phyloP scores from a whole-genome alignment of 2,888 invertebrate genomes.

The Drosophila diplacantha region DNA sequence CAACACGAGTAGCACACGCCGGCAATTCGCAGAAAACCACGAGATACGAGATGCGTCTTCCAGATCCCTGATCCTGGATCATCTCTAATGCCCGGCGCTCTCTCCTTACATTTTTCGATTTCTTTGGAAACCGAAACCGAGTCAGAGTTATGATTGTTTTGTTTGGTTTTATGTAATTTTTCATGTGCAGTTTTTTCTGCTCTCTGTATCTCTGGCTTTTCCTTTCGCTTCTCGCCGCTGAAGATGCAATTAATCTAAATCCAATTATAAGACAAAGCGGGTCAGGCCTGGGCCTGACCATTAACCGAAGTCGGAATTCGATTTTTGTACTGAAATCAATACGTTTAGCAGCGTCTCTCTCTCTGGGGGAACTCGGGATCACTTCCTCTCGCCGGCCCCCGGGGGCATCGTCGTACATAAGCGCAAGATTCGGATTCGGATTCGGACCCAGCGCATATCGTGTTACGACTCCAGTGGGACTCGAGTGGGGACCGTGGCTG shows the following conservation, averaged over 20 bases:
- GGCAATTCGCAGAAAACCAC: constrained; percentile 54
- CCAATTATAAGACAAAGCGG: constrained; percentile 72
- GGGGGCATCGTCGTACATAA: constrained; percentile 14
- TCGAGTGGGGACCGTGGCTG: background rate
- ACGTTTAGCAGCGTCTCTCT: constrained; percentile 43
- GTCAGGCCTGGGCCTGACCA: constrained; percentile 41
- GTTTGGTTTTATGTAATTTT: constrained; percentile 59
- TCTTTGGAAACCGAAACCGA: constrained; percentile 46
- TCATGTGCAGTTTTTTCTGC: constrained; percentile 53
- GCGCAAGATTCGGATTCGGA: constrained; percentile 6
- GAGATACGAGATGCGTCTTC: constrained; percentile 17
- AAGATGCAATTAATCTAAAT: constrained; percentile 75
- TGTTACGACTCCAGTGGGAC: constrained; percentile 29
- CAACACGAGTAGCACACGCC: constrained; percentile 62
- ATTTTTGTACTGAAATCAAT: constrained; percentile 68
- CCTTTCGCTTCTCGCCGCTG: constrained; percentile 38
- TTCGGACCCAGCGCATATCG: constrained; percentile 24
- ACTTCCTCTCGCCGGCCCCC: constrained; percentile 45
- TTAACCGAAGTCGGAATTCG: constrained; percentile 47
- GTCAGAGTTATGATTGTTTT: constrained; percentile 17
- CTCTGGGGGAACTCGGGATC: constrained; percentile 21
- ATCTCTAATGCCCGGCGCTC: constrained; percentile 28
- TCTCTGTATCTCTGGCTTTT: background rate
- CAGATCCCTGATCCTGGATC: background rate
- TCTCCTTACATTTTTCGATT: constrained; percentile 54